Conservation (phyloP, 2,797 vertebrate genomes). For the Sebastiscus albofasciatus region DNA sequence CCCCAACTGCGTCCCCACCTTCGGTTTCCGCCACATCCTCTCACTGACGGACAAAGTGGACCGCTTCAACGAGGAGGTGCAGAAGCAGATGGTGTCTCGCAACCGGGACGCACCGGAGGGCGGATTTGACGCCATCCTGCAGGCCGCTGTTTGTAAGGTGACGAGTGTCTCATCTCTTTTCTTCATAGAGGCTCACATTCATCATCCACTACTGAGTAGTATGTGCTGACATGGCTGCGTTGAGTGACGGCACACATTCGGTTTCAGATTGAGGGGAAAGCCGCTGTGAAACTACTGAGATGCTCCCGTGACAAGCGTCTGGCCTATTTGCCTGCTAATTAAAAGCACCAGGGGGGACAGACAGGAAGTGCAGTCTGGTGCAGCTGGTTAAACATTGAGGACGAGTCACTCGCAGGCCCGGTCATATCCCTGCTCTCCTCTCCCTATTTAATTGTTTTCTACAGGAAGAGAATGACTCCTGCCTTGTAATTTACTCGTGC, state of each 20-base stretch:
- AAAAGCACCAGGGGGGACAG: constrained; percentile 32
- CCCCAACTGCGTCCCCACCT: constrained; percentile 93
- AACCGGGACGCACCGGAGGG: constrained; percentile 97
- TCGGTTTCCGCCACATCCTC: constrained; percentile 95
- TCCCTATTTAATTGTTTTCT: constrained; percentile 61
- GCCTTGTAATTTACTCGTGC: constrained; percentile 68
- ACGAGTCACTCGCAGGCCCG: constrained; percentile 28
- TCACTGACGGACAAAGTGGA: constrained; percentile 94
- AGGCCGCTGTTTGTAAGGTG: constrained; percentile 97
- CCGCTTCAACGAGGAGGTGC: constrained; percentile 95
- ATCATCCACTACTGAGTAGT: not conserved
- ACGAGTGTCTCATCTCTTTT: not conserved
- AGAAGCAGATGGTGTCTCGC: constrained; percentile 95
- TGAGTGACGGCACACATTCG: not conserved
- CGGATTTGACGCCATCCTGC: constrained; percentile 94
- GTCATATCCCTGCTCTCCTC: constrained; percentile 30
- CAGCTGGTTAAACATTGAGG: constrained; percentile 69
- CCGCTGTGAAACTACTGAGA: not conserved
- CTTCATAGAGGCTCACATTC: not conserved
- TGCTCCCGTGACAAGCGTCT: constrained; percentile 16
- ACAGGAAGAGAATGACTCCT: constrained; percentile 56
- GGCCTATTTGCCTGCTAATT: constrained; percentile 60
- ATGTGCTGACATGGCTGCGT: not conserved
- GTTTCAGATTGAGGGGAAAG: not conserved
- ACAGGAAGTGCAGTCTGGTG: constrained; percentile 60